Evolutionary conservation across 2,113 vertebrate species (phyloP).

Genomic region (Pao palembangensis): DNA sequence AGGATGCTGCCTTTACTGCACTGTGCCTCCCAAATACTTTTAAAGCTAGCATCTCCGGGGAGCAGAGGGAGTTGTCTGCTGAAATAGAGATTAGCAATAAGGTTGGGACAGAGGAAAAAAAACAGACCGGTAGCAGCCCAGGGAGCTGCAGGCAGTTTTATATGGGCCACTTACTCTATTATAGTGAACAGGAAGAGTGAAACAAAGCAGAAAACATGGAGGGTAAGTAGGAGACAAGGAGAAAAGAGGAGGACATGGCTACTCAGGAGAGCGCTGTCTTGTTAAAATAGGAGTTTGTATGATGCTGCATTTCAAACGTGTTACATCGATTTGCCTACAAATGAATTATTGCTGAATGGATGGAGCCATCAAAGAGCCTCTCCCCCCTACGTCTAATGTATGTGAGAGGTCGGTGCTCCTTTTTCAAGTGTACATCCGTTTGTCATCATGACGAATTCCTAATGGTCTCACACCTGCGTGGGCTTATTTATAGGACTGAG

Average conservation of each 20-base stretch:
- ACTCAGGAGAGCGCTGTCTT: background rate
- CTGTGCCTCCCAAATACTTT: conserved; percentile 22
- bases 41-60: conserved; percentile 28
- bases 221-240: background rate
- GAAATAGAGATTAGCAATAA: conserved; percentile 33
- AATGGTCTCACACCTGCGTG: conserved; percentile 44
- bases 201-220: background rate
- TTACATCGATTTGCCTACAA: no score
- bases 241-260: background rate
- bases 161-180: conserved; percentile 32
- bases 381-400: no score
- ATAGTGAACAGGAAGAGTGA: conserved; percentile 4
- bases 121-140: conserved; percentile 18
- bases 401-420: conserved; percentile 9
- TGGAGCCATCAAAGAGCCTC: background rate
- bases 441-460: conserved; percentile 50
- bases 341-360: no score
- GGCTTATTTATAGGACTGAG: conserved; percentile 37
- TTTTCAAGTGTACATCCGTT: conserved; percentile 41
- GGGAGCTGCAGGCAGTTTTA: conserved; percentile 35
- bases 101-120: conserved; percentile 4
- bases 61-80: conserved; percentile 26
- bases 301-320: no score
- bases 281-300: no score
- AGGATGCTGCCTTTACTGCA: conserved; percentile 27